A percentile compares a stretch with the other conserved stretches of the same genome.
Evolutionary conservation across 2,888 invertebrate species (phyloP).

Genomic region (Pristionchus japonicus): DNA sequence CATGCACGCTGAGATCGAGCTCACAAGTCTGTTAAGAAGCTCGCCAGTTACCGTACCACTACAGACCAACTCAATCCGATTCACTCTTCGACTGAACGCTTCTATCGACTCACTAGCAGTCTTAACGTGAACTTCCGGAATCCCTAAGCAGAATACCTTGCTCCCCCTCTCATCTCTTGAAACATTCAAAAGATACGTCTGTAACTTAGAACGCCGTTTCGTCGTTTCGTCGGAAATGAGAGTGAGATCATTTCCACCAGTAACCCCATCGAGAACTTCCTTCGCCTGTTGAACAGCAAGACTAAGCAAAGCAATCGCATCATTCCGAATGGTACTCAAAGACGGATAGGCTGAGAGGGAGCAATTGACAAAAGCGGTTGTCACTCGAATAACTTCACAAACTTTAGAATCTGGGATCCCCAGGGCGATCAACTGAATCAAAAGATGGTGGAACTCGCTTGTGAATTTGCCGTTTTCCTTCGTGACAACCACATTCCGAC

Average conservation of each 20-base stretch:
- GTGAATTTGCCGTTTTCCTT: not conserved
- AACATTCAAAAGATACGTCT: not conserved
- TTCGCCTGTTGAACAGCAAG: not conserved
- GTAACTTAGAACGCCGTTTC: not conserved
- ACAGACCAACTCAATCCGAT: not conserved
- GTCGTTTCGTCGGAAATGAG: not conserved
- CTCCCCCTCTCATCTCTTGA: not conserved
- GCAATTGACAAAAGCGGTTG: not conserved
- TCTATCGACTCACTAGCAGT: not conserved
- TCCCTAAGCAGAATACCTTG: not conserved
- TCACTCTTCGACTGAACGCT: not conserved
- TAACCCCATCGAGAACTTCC: not conserved
- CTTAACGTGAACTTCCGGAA: not conserved
- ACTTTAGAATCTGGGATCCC: not conserved
- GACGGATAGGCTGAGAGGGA: not conserved
- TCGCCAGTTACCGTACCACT: not conserved
- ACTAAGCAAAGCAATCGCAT: not conserved
- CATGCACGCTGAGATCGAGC: not conserved
- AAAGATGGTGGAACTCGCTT: not conserved
- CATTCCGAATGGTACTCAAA: not conserved
- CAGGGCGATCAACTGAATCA: not conserved
- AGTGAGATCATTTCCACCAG: not conserved
- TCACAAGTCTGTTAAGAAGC: not conserved
- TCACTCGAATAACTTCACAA: not conserved
- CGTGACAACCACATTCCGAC: not conserved